Conservation (phyloP, 2,888 invertebrate species). For the Lasius platythorax region DNA sequence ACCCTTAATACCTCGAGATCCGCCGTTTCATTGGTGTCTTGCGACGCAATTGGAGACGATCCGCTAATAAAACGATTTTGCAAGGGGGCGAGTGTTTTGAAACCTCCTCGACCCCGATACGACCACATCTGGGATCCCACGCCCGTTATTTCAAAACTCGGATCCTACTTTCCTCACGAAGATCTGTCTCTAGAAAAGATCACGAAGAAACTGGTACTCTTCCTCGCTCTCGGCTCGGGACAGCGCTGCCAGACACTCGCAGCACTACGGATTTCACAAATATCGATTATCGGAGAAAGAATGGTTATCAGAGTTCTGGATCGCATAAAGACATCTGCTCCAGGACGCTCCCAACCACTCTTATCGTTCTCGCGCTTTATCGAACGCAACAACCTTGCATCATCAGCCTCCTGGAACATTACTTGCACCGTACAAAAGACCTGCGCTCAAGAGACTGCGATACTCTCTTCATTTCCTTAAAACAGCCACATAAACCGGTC, state of each 20-base stretch:
- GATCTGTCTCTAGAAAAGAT: not conserved
- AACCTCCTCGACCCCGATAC: not conserved
- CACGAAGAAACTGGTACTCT: not conserved
- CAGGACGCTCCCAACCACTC: not conserved
- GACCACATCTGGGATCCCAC: not conserved
- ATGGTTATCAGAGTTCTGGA: not conserved
- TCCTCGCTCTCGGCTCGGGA: not conserved
- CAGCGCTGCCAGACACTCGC: not conserved
- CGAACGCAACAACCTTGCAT: not conserved
- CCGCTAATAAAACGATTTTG: not conserved
- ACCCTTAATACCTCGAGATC: not conserved
- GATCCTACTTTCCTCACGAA: not conserved
- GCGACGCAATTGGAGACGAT: not conserved
- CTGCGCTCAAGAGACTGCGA: not conserved
- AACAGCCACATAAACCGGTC: not conserved
- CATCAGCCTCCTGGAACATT: not conserved
- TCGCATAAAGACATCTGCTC: not conserved
- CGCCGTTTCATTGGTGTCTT: not conserved
- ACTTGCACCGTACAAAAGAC: not conserved
- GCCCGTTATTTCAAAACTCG: not conserved
- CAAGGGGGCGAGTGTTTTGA: not conserved
- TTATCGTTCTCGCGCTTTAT: not conserved
- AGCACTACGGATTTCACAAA: not conserved
- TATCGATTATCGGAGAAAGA: not conserved
- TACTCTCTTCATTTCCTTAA: not conserved